Base-by-base conservation (phyloP, 92 coral and sea anemone genomes). In the Zoanthus gigantus region DNA sequence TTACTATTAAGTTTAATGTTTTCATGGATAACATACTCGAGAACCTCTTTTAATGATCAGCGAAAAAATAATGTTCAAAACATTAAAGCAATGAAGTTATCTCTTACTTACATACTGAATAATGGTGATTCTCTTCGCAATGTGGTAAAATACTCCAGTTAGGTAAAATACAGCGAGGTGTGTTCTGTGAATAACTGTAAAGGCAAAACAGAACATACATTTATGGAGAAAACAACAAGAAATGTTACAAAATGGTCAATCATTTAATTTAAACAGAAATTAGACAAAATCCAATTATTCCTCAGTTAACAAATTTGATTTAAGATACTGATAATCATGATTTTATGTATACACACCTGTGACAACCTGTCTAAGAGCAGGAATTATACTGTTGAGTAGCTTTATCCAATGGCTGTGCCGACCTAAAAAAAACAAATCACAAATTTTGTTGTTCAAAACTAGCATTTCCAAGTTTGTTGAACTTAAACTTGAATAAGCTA, bases 61-160 rank as follows among this genome's bases (percentile, higher is more conserved):
- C 10, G 0, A 50, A 10, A 50, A 13, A 56, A 13, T 56, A 10
- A 56, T 56, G 15, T 7, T 10, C 60, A 9, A 7, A 54, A 54
- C 14, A 54, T 9, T 16, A 9, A 17, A 56, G 15, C 10, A 56
- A 16, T 1, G n/a, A 60, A 14, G 67, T 7, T 4, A 23, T 47
- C 18, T 16, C 16, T 16, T 14, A 92, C 99, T 95, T 87, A 97
- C 99, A 92, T 97, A 97, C 77, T 91, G 98, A 79, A 97, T 76
- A 81, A 93, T 92, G 9, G 99, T 90, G 23, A 97, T 12, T 71
- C 99, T 88, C 79, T 95, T 97, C 13, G 99, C 98, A 73, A 97
- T 86, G 77, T 97, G 97, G 90, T 97, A 97, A 67, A 95, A 93
- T n/a, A 97, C 77, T 18, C 99, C 98, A 73, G 85, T 91, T 63